A percentile compares a stretch with the other conserved stretches of the same genome.
phyloP scores from a whole-genome alignment of 1,140 invertebrate genomes.

The Cydia strobilella region DNA sequence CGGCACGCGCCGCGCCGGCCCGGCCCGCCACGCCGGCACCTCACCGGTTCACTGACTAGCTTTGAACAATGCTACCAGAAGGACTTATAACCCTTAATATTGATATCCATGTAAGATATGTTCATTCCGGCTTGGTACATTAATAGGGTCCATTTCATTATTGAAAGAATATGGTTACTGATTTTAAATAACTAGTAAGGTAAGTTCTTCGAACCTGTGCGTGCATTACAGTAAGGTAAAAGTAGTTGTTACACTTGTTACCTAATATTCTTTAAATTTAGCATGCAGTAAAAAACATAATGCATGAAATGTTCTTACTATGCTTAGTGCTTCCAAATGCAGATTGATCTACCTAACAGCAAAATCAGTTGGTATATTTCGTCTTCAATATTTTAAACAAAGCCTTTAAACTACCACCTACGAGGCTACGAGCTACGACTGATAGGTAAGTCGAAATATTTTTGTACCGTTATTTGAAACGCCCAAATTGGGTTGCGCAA shows the following conservation, averaged over 20 bases:
- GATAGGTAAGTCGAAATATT: background rate
- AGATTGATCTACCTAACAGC: background rate
- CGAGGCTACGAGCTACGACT: background rate
- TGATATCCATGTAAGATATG: background rate
- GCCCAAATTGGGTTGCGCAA: constrained; percentile 26
- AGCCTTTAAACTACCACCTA: background rate
- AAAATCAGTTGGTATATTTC: no score
- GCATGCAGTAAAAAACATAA: background rate
- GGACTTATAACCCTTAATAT: constrained; percentile 2
- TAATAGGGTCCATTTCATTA: constrained; percentile 27
- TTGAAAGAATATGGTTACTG: background rate
- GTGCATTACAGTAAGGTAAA: no score
- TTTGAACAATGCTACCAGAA: background rate
- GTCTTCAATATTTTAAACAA: background rate
- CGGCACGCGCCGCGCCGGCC: constrained; percentile 32
- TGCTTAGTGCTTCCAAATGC: background rate
- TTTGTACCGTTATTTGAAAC: background rate
- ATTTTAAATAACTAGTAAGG: background rate
- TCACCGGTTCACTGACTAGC: constrained; percentile 25
- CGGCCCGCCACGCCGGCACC: constrained; percentile 19
- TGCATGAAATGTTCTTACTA: background rate
- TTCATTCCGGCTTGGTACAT: background rate
- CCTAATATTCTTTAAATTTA: background rate
- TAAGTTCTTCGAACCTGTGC: background rate
- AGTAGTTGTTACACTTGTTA: background rate